These are phyloP conservation scores for Drosophila nasuta DNA, from an alignment of 1,140 invertebrate genomes.

Conservation along the genomic window DNA sequence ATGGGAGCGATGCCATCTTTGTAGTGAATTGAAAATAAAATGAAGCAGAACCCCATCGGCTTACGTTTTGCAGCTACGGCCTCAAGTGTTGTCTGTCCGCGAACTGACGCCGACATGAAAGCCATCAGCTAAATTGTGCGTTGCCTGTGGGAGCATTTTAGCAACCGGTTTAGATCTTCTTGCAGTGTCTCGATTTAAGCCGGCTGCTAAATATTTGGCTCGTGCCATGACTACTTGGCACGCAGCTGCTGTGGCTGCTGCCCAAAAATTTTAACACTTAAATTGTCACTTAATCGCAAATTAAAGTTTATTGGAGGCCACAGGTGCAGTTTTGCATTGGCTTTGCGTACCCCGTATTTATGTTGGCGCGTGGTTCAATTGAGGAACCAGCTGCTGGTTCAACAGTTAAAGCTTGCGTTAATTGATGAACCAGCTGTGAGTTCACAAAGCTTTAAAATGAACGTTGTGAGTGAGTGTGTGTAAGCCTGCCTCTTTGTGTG, in stretches of 20 bases:
- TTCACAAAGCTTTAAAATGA: constrained; percentile 7
- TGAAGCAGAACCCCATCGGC: constrained; percentile 6
- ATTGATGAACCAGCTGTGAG: neutral
- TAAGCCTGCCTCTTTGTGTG: neutral
- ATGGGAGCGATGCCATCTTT: constrained; percentile 59
- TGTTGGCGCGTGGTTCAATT: constrained; percentile 38
- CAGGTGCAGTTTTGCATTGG: constrained; percentile 41
- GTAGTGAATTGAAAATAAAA: constrained; percentile 35
- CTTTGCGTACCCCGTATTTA: neutral
- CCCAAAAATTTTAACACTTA: constrained; percentile 72
- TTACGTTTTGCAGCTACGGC: constrained; percentile 10
- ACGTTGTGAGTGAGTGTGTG: constrained; percentile 6
- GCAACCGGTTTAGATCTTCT: constrained; percentile 47
- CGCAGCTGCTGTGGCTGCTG: constrained; percentile 60
- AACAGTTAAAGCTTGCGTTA: neutral
- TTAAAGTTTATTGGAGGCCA: constrained; percentile 44
- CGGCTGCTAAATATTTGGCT: constrained; percentile 66
- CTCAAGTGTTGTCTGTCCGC: constrained; percentile 28
- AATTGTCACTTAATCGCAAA: constrained; percentile 76
- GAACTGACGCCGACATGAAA: constrained; percentile 36
- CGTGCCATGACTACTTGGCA: constrained; percentile 48
- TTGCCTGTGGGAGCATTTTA: constrained; percentile 42
- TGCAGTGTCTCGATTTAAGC: constrained; percentile 27
- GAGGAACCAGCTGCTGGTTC: constrained; percentile 41
- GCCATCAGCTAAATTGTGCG: constrained; percentile 35